Conservation (phyloP, 2,888 invertebrate genomes). For the Tipula lateralis region DNA sequence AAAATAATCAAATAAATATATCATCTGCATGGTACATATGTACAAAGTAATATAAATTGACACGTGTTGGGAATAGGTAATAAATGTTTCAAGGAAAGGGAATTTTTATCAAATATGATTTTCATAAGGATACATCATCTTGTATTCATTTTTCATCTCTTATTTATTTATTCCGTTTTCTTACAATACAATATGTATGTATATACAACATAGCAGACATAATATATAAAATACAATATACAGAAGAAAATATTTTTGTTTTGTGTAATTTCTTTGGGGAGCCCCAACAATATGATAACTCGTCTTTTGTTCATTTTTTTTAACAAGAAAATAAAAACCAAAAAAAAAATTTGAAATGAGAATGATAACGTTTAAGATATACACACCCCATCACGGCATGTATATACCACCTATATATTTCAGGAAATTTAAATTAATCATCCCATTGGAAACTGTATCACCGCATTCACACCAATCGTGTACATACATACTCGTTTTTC, state of each 20-base stretch:
- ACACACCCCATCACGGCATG: neutral
- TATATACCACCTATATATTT: neutral
- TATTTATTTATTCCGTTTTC: neutral
- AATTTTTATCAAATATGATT: neutral
- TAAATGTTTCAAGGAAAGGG: neutral
- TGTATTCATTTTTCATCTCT: neutral
- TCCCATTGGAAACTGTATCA: neutral
- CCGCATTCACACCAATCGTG: neutral
- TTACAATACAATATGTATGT: no score
- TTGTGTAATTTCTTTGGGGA: neutral
- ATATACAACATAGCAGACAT: neutral
- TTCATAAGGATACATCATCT: neutral
- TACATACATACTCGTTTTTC: no score
- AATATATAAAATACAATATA: neutral
- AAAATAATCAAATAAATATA: neutral
- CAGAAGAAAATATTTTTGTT: slow-evolving; percentile 2
- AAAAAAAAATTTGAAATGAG: neutral
- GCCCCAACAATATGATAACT: neutral
- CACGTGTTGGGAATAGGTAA: neutral
- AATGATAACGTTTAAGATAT: neutral
- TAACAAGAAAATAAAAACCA: neutral
- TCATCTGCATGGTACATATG: neutral
- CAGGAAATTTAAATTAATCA: neutral
- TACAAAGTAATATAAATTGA: neutral
- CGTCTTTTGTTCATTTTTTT: neutral